These are phyloP conservation scores for Drepana falcataria DNA, from an alignment of 2,888 invertebrate genomes.

Conservation along the genomic window DNA sequence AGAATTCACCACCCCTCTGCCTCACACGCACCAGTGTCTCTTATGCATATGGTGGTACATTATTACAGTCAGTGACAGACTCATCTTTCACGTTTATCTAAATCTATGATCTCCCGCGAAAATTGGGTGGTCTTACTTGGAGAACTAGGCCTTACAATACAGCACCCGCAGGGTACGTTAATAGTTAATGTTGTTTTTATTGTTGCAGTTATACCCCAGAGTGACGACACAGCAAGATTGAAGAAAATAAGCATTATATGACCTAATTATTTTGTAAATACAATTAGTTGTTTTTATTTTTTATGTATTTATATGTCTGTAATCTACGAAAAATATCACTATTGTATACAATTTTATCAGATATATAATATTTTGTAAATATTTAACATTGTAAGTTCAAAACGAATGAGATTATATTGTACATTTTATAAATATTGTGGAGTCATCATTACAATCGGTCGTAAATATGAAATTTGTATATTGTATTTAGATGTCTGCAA, in stretches of 20 bases:
- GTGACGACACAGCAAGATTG: constrained; percentile 78
- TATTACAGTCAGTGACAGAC: too few species aligned
- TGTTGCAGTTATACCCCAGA: constrained; percentile 81
- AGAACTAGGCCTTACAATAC: too few species aligned
- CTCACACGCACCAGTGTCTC: too few species aligned
- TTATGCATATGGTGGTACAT: too few species aligned
- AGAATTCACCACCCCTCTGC: too few species aligned
- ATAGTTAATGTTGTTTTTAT: constrained; percentile 13
- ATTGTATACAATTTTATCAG: constrained; percentile 77
- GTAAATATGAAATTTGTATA: constrained; percentile 60
- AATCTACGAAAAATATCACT: constrained; percentile 61
- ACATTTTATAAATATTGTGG: constrained; percentile 74
- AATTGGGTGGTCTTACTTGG: too few species aligned
- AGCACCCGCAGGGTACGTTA: too few species aligned
- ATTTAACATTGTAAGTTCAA: constrained; percentile 67
- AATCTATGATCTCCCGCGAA: too few species aligned
- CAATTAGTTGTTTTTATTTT: constrained; percentile 67
- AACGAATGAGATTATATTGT: constrained; percentile 78
- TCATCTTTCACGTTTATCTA: too few species aligned
- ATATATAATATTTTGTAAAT: constrained; percentile 76
- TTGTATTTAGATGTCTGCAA: constrained; percentile 69
- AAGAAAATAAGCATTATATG: constrained; percentile 38
- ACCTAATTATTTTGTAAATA: constrained; percentile 71
- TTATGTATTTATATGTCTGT: constrained; percentile 76
- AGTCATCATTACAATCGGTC: constrained; percentile 72